These are phyloP conservation scores for Equus quagga DNA, from an alignment of 2,113 vertebrate genomes.

Conservation along the genomic window DNA sequence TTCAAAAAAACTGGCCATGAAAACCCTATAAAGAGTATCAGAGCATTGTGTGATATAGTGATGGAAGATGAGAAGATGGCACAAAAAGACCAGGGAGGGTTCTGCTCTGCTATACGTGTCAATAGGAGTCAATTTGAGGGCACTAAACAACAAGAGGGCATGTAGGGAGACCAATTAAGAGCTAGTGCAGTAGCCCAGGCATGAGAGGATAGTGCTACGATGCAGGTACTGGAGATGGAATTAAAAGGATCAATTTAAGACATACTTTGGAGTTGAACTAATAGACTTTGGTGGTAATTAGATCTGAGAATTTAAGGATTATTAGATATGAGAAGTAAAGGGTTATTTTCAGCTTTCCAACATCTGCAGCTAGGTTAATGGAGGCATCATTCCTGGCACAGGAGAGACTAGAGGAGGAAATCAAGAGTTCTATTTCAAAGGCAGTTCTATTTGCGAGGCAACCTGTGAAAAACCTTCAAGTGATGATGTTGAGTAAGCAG, in stretches of 20 bases:
- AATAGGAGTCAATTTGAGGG: too few species aligned
- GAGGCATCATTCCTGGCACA: neutral
- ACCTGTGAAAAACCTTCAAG: neutral
- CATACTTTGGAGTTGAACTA: neutral
- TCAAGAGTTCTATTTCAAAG: neutral
- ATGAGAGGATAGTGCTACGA: accelerated
- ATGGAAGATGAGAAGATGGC: too few species aligned
- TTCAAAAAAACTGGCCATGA: too few species aligned
- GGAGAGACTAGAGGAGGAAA: neutral
- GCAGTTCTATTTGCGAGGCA: neutral
- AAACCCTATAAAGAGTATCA: too few species aligned
- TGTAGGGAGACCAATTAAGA: neutral
- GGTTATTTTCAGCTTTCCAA: neutral
- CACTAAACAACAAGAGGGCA: too few species aligned
- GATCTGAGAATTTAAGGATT: neutral
- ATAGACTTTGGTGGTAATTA: neutral
- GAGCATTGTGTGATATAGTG: too few species aligned
- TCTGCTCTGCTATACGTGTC: too few species aligned
- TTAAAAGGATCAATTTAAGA: neutral
- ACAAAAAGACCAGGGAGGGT: too few species aligned
- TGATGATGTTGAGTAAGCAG: neutral
- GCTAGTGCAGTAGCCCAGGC: neutral
- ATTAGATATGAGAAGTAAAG: neutral
- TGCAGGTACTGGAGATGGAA: neutral
- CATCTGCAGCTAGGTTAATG: neutral